phyloP scores from a whole-genome alignment of 30 jellyfish, hydroid and myxozoan genomes.

The Mastigias papua region DNA sequence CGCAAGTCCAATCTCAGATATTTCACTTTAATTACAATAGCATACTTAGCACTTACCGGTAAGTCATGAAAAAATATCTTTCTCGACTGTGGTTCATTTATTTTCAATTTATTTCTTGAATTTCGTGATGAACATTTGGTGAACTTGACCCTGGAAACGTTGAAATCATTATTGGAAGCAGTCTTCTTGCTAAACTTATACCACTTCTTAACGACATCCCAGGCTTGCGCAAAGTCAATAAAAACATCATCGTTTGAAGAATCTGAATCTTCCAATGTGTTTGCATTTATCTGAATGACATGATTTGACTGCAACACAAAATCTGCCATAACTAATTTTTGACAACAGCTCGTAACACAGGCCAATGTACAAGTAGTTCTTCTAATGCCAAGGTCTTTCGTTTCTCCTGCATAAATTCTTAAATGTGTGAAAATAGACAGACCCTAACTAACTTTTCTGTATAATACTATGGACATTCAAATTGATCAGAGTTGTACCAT shows the following conservation, averaged over 20 bases:
- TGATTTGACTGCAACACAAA: conserved; percentile 35
- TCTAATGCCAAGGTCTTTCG: no score
- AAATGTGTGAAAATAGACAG: no score
- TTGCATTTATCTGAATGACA: conserved; percentile 23
- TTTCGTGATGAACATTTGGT: conserved; percentile 19
- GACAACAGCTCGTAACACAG: no score
- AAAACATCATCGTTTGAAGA: conserved; percentile 63
- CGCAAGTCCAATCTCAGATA: no score
- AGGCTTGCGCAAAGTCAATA: conserved; percentile 52
- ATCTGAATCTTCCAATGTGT: conserved; percentile 60
- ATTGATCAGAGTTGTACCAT: no score
- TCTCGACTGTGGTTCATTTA: conserved; percentile 25
- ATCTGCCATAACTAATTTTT: conserved; percentile 5
- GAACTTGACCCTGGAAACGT: background rate
- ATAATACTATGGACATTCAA: no score
- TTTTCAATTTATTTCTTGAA: conserved; percentile 9
- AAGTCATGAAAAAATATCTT: conserved; percentile 31
- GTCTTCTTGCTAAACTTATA: conserved; percentile 28
- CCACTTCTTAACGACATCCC: conserved; percentile 73
- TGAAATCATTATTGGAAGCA: background rate
- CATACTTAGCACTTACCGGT: conserved; percentile 46
- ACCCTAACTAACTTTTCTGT: no score
- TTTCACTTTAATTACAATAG: background rate
- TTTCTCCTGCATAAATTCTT: no score
- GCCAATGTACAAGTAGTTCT: no score